These are phyloP conservation scores for Rynchops niger DNA, from an alignment of 2,113 vertebrate species.

Conservation along the genomic window DNA sequence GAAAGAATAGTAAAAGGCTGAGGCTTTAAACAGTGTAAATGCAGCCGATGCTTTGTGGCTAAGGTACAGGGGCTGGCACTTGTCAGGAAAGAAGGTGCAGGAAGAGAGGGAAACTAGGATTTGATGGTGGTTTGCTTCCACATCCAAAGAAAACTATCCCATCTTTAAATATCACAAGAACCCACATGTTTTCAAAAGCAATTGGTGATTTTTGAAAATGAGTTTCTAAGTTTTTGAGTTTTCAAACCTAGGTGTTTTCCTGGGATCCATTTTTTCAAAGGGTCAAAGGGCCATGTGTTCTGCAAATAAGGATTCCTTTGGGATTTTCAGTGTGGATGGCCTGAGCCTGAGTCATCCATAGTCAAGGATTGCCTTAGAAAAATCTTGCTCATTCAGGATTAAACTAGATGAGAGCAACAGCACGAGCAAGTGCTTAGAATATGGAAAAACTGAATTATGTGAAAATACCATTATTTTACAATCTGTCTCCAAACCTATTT, in stretches of 20 bases:
- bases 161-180: background rate
- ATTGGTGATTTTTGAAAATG: background rate
- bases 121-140: background rate
- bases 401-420: background rate
- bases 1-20: background rate
- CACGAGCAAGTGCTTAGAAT: background rate
- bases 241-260: background rate
- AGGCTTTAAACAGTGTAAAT: background rate
- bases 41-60: background rate
- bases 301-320: background rate
- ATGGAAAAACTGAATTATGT: background rate
- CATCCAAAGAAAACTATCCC: background rate
- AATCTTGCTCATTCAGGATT: background rate
- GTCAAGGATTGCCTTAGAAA: background rate
- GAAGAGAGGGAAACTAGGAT: background rate
- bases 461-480: background rate
- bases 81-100: background rate
- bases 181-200: background rate
- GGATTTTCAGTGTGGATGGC: background rate
- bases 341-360: background rate
- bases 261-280: background rate
- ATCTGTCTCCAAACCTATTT: background rate
- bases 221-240: background rate
- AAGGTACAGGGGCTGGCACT: background rate
- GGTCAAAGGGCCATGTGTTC: background rate